These are phyloP conservation scores for Oryctes rhinoceros DNA, from an alignment of 1,140 invertebrate species.

Conservation along the genomic window DNA sequence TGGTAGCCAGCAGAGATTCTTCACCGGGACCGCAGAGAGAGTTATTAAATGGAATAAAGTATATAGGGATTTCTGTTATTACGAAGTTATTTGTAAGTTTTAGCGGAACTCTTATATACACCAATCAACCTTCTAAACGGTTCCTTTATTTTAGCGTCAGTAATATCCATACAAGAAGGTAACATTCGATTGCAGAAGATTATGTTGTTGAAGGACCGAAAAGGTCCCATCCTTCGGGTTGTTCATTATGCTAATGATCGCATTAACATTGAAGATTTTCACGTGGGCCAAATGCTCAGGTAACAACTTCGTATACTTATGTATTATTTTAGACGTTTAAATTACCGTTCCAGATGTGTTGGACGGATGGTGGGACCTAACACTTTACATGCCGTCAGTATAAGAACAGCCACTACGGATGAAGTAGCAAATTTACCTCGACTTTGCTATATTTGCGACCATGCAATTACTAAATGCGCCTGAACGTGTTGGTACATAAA, in stretches of 20 bases:
- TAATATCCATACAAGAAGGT: slow-evolving; percentile 52
- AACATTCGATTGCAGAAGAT: slow-evolving; percentile 49
- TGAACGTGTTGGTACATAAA: neutral
- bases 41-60: slow-evolving; percentile 54
- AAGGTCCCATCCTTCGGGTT: slow-evolving; percentile 54
- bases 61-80: slow-evolving; percentile 52
- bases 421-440: slow-evolving; percentile 51
- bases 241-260: slow-evolving; percentile 50
- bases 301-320: slow-evolving; percentile 24
- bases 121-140: no score
- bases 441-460: slow-evolving; percentile 51
- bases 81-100: slow-evolving; percentile 52
- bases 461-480: slow-evolving; percentile 45
- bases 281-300: slow-evolving; percentile 53
- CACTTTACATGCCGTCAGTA: slow-evolving; percentile 51
- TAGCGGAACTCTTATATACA: neutral
- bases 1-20: slow-evolving; percentile 25
- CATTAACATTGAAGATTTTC: slow-evolving; percentile 53
- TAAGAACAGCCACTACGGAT: slow-evolving; percentile 48
- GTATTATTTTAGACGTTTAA: no score
- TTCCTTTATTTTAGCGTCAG: slow-evolving; percentile 45
- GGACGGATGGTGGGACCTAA: slow-evolving; percentile 53
- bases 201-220: slow-evolving; percentile 52
- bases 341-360: slow-evolving; percentile 48
- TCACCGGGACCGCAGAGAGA: slow-evolving; percentile 52